Conservation (phyloP, 2,888 invertebrate genomes). For the Heteropelma amictum region DNA sequence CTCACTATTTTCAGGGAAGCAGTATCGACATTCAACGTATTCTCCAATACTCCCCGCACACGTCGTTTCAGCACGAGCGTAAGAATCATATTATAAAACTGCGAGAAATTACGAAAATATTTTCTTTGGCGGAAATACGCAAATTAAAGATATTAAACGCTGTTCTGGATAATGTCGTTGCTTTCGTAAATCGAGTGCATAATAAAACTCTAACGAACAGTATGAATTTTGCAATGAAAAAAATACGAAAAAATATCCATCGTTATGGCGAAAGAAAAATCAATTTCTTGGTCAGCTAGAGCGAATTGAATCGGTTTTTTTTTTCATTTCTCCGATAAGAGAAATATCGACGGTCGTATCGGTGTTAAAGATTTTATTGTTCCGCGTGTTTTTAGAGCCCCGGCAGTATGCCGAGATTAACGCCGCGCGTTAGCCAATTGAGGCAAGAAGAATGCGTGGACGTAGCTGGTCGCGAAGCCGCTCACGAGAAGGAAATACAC, state of each 20-base stretch:
- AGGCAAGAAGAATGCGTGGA: conserved; percentile 93
- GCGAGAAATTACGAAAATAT: too few species aligned
- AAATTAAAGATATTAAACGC: too few species aligned
- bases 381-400: conserved; percentile 77
- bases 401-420: conserved; percentile 81
- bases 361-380: conserved; percentile 1
- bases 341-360: background rate
- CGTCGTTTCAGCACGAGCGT: conserved; percentile 94
- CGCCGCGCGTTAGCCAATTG: conserved; percentile 92
- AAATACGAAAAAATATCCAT: background rate
- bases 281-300: too few species aligned
- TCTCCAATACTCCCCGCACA: conserved; percentile 86
- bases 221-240: too few species aligned
- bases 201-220: too few species aligned
- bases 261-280: background rate
- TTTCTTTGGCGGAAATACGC: too few species aligned
- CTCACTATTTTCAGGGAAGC: conserved; percentile 82
- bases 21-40: conserved; percentile 84
- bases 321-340: background rate
- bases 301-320: background rate
- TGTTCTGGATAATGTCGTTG: too few species aligned
- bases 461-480: conserved; percentile 90
- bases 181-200: too few species aligned
- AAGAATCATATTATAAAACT: conserved; percentile 76
- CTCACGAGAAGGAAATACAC: conserved; percentile 94